These are phyloP conservation scores for Sepiola atlantica DNA, from an alignment of 2,888 invertebrate genomes.

Conservation along the genomic window DNA sequence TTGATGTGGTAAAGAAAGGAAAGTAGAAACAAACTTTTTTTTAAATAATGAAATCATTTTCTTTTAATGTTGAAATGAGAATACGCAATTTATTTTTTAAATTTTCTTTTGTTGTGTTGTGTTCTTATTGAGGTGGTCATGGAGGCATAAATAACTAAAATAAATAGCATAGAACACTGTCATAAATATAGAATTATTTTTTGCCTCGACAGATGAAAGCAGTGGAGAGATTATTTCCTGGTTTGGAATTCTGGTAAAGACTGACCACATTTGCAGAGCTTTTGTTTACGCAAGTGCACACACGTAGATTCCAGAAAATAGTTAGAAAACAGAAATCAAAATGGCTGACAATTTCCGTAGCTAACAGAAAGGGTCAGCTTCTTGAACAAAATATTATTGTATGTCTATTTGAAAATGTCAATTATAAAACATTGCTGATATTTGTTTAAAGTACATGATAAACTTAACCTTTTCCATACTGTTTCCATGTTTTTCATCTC, in stretches of 20 bases:
- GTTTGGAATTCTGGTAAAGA: background rate
- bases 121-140: no score
- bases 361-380: background rate
- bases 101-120: no score
- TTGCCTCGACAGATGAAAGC: background rate
- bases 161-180: background rate
- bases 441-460: background rate
- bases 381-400: background rate
- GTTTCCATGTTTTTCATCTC: background rate
- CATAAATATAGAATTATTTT: background rate
- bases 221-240: background rate
- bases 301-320: no score
- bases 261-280: background rate
- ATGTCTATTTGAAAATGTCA: background rate
- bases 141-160: background rate
- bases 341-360: no score
- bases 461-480: background rate
- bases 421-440: background rate
- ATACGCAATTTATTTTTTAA: no score
- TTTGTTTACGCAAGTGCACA: background rate
- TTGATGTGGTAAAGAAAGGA: no score
- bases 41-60: no score
- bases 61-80: no score
- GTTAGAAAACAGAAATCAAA: no score
- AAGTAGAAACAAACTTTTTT: no score